Evolutionary conservation across 2,113 vertebrate species (phyloP), one percentile per base, ranked within the genome.

Genomic region (Phaethornis superciliosus): DNA sequence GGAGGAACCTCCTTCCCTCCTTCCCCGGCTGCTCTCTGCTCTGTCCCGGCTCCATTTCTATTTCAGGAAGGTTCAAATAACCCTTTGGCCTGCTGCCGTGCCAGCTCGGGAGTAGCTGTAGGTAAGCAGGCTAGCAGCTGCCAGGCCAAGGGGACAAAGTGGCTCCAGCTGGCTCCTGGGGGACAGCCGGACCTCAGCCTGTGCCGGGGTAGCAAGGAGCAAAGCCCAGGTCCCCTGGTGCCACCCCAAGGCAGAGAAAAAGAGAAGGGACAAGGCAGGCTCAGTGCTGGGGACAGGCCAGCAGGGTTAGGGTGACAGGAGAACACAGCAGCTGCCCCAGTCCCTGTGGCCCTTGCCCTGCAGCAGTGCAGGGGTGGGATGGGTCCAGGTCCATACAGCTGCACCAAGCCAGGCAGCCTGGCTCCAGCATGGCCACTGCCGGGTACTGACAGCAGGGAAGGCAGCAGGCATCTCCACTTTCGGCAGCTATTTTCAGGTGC

Each of bases 401-500:
- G 74, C 7, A 13, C 59, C 11, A 27, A 28, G 42, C 32, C 4
- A 16, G 54, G 54, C 70, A 82, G 88, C 60, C 64, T 20, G 80
- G 69, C 89, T 90, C 72, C 65, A 54, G 83, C 54, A 70, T 49
- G 81, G 74, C 40, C 81, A 15, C 42, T 1, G 5, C 1, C 2
- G 64, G 58, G 81, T 30, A 70, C 89, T 85, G 93, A 91, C 92
- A 90, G 87, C 68, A 11, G 72, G 71, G 58, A 78, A 64, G 28
- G 60, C 54, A 71, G 65, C 55, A 92, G 71, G 88, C 95, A 93
- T 95, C 96, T 97, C 96, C 87, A 52, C 94, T 97, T 97, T 96
- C 94, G 40, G 79, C 3, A 19, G 95, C 97, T 97, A 94, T 97
- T 96, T 96, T 95, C 96, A 96, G 94, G 91, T 56, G 81, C 89